Evolutionary conservation across 1,140 invertebrate species (phyloP).

Genomic region (Pygmarrhopalites habei): DNA sequence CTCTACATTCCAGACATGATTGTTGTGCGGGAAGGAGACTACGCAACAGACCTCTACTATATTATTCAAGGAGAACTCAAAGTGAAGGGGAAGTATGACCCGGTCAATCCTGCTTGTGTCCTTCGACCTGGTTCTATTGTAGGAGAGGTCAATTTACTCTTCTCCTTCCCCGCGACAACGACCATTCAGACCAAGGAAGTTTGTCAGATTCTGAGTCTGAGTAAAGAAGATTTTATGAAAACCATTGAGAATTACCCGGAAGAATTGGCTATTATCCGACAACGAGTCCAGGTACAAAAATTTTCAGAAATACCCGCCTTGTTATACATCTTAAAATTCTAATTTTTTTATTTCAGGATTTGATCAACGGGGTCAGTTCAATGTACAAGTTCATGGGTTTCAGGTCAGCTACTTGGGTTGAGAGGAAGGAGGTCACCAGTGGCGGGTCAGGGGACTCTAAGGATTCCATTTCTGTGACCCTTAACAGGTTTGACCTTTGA

Average conservation of each 20-base stretch:
- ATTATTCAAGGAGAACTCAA: constrained; percentile 20
- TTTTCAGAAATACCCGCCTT: too few species aligned
- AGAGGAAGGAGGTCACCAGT: neutral
- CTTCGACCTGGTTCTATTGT: constrained; percentile 17
- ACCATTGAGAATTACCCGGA: neutral
- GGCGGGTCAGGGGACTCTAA: too few species aligned
- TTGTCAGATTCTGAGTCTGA: constrained; percentile 4
- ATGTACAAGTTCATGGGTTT: neutral
- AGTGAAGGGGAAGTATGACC: constrained; percentile 9
- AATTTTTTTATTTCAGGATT: neutral
- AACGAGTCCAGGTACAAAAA: constrained; percentile 1
- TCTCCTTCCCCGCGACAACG: constrained; percentile 5
- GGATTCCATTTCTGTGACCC: too few species aligned
- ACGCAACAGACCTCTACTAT: constrained; percentile 9
- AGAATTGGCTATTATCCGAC: neutral
- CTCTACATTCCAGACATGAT: constrained; percentile 22
- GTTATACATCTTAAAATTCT: too few species aligned
- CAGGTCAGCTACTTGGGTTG: neutral
- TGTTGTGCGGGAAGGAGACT: constrained; percentile 4
- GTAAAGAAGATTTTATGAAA: neutral
- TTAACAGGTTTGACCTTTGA: too few species aligned
- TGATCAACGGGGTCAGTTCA: neutral
- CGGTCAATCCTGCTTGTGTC: neutral
- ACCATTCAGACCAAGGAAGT: constrained; percentile 4
- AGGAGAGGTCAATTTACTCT: constrained; percentile 17